These are phyloP conservation scores for Melanostigma gelatinosum DNA, from an alignment of 2,113 vertebrate genomes.

Conservation along the genomic window DNA sequence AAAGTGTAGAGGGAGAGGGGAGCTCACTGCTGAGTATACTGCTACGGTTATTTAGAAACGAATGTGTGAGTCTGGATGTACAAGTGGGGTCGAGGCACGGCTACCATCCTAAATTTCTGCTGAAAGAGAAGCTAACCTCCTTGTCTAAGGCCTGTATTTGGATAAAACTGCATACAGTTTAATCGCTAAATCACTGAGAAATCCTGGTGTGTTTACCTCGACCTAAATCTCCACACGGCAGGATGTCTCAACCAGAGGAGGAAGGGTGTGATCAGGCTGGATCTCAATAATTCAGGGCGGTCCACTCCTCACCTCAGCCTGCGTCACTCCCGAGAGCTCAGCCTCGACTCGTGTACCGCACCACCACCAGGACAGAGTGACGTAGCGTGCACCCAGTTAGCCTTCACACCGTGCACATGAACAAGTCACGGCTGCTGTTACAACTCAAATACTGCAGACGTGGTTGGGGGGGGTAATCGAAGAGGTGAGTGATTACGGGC, in stretches of 20 bases:
- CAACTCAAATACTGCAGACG: neutral
- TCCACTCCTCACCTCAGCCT: constrained; percentile 43
- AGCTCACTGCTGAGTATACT: neutral
- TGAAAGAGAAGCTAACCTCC: neutral
- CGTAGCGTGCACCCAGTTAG: constrained; percentile 32
- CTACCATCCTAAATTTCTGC: neutral
- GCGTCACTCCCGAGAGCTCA: constrained; percentile 31
- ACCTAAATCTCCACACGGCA: constrained; percentile 47
- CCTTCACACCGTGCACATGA: constrained; percentile 3
- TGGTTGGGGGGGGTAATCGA: neutral
- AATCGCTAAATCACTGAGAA: neutral
- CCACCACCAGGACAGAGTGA: constrained; percentile 27
- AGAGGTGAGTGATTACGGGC: constrained; percentile 16
- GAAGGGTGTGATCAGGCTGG: constrained; percentile 40
- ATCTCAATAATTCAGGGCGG: constrained; percentile 64
- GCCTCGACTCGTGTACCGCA: constrained; percentile 8
- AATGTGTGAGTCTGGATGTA: neutral
- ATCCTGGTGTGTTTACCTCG: constrained; percentile 18
- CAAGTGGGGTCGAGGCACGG: neutral
- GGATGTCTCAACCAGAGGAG: constrained; percentile 31
- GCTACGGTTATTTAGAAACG: constrained; percentile 3
- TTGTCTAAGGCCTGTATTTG: neutral
- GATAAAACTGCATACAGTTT: neutral
- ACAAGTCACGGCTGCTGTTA: constrained; percentile 27
- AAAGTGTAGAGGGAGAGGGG: neutral